Percentiles rank a stretch among this genome's conserved stretches.
These are phyloP conservation scores for Leptinotarsa tumamoca DNA, from an alignment of 2,888 invertebrate species.

Conservation along the genomic window DNA sequence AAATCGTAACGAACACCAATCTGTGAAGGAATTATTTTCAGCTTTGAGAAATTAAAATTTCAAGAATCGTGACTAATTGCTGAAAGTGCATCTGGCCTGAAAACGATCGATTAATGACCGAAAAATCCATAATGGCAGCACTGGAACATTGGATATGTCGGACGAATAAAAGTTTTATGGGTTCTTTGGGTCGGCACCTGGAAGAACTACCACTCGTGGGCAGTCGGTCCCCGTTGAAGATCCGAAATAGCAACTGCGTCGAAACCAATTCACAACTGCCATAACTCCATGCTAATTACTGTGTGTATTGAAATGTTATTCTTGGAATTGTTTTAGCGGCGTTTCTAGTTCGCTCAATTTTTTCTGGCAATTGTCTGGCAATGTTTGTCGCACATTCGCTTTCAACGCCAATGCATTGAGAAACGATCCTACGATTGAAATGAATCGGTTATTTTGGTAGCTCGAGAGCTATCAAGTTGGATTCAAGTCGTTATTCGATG, in stretches of 20 bases:
- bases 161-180: constrained; percentile 35
- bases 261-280: constrained; percentile 13
- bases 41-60: constrained; percentile 20
- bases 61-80: constrained; percentile 29
- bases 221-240: background rate
- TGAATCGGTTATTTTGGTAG: background rate
- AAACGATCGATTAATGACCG: constrained; percentile 26
- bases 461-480: background rate
- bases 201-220: constrained; percentile 5
- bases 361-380: constrained; percentile 7
- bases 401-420: constrained; percentile 35
- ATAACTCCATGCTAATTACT: constrained; percentile 46
- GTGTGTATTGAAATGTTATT: constrained; percentile 23
- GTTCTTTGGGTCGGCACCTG: constrained; percentile 32
- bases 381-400: constrained; percentile 1
- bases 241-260: constrained; percentile 18
- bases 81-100: constrained; percentile 33
- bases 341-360: background rate
- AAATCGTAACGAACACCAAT: background rate
- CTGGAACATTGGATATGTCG: constrained; percentile 31
- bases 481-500: too few species aligned
- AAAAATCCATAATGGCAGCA: constrained; percentile 30
- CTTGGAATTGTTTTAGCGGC: constrained; percentile 14
- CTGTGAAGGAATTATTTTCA: constrained; percentile 20
- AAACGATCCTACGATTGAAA: constrained; percentile 19